Evolutionary conservation across 2,888 invertebrate species (phyloP), one percentile per base, ranked within the genome.

Genomic region (Colletes collaris): DNA sequence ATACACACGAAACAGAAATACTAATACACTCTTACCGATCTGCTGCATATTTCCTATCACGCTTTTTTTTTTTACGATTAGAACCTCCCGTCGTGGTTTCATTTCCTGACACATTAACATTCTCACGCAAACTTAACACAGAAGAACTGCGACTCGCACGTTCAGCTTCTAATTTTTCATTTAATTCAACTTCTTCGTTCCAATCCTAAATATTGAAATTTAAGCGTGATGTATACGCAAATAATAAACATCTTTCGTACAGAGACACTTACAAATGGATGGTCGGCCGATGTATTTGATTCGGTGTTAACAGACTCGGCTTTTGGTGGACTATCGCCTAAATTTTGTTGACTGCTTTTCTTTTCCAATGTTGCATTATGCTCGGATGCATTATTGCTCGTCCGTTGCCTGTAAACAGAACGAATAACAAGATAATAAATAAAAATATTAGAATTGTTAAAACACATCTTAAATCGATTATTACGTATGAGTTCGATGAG

Each of bases 101-200:
- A 86, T 82, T 86, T 58, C 85, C 86, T 1, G 88, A 82, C 35
- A 86, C 68, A 74, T 87, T 89, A 63, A 86, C 76, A 79, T 88
- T 89, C 81, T 93, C 93, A 8, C 90, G 89, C 67, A 94, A 92
- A 89, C 94, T 95, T 59, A 93, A 89, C 58, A 94, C 92, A 7
- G 95, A 95, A 3, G 94, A 94, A 87, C 94, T 94, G 75, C 94
- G 93, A 37, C 94, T 94, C 81, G 94, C 82, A 80, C 93, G 92
- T 90, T 94, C 94, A 37, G 93, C 93, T 85, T 94, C 94, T 66
- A 93, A 87, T 77, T 92, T 93, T 79, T 94, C 94, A 82, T 93
- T 93, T 72, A 94, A 87, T 89, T 95, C 95, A 19, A 95, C 95
- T 90, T 95, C 95, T 90, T 95, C 95, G 81, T 94, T 94, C 95